Conservation (phyloP, 2,113 vertebrate species). For the Bagarius yarrelli region DNA sequence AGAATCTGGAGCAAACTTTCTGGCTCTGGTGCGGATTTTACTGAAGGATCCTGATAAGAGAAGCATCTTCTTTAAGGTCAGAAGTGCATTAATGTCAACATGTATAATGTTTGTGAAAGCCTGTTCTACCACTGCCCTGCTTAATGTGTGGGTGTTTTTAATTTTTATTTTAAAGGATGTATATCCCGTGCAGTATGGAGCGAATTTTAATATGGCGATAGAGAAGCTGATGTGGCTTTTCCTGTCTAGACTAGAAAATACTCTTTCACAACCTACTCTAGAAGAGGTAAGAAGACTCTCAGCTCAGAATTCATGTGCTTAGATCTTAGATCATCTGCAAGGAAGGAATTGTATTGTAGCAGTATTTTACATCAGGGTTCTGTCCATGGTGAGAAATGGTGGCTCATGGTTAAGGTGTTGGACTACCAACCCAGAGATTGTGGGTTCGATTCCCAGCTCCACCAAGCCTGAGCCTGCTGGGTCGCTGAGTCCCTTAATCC, state of each 20-base stretch:
- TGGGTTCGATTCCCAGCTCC: too few species aligned
- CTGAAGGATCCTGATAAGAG: slow-evolving; percentile 69
- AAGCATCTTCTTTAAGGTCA: slow-evolving; percentile 72
- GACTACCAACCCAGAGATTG: too few species aligned
- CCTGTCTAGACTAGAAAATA: slow-evolving; percentile 49
- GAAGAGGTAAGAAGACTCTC: slow-evolving; percentile 49
- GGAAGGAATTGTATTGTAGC: too few species aligned
- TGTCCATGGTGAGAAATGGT: too few species aligned
- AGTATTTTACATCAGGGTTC: too few species aligned
- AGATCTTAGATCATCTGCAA: too few species aligned
- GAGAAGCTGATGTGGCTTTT: slow-evolving; percentile 46
- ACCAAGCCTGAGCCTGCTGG: too few species aligned
- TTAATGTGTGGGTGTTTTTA: too few species aligned
- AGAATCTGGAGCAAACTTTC: slow-evolving; percentile 64
- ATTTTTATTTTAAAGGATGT: slow-evolving; percentile 25
- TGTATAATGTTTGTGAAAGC: neutral
- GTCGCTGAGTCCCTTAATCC: too few species aligned
- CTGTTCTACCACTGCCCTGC: neutral
- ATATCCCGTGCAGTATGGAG: slow-evolving; percentile 49
- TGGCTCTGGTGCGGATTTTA: slow-evolving; percentile 66
- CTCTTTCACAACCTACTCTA: slow-evolving; percentile 37
- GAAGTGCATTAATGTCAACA: neutral
- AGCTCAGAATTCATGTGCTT: too few species aligned
- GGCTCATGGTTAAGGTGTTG: too few species aligned
- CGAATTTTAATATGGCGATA: slow-evolving; percentile 41